A percentile compares a stretch with the other conserved stretches of the same genome.
phyloP scores from a whole-genome alignment of 1,140 invertebrate genomes.

The Probaryconus sp. region DNA sequence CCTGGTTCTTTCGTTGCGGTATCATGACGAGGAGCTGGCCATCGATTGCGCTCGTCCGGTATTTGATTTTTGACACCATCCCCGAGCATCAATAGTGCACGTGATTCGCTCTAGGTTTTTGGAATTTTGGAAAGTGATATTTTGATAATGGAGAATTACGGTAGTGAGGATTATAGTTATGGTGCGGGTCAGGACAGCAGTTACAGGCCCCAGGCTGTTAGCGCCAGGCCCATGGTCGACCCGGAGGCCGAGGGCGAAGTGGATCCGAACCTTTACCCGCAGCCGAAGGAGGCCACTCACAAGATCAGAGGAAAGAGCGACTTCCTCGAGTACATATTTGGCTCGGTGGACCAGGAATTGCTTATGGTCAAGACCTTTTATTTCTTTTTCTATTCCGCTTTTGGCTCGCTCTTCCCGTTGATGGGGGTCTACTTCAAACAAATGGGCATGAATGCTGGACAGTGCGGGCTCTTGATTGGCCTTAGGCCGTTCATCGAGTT shows the following conservation, averaged over 20 bases:
- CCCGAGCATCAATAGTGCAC: not conserved
- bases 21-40: not conserved
- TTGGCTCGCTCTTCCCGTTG: conserved; percentile 97
- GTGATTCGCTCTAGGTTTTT: not conserved
- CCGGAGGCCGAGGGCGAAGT: conserved; percentile 87
- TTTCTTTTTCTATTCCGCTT: conserved; percentile 99
- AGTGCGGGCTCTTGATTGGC: conserved; percentile 95
- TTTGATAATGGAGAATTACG: conserved; percentile 62
- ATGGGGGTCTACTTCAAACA: conserved; percentile 99
- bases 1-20: not conserved
- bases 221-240: conserved; percentile 83
- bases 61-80: not conserved
- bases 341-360: conserved; percentile 91
- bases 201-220: conserved; percentile 66
- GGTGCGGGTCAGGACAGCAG: conserved; percentile 21
- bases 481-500: conserved; percentile 98
- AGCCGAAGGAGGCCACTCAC: conserved; percentile 91
- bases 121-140: not conserved
- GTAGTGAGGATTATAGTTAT: conserved; percentile 70
- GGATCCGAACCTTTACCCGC: conserved; percentile 85
- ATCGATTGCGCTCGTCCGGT: not conserved
- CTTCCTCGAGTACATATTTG: conserved; percentile 89
- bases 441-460: conserved; percentile 97
- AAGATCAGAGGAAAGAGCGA: conserved; percentile 92
- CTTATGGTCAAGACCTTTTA: conserved; percentile 98